These are phyloP conservation scores for Myxocyprinus asiaticus DNA, from an alignment of 2,113 vertebrate genomes.

Conservation along the genomic window DNA sequence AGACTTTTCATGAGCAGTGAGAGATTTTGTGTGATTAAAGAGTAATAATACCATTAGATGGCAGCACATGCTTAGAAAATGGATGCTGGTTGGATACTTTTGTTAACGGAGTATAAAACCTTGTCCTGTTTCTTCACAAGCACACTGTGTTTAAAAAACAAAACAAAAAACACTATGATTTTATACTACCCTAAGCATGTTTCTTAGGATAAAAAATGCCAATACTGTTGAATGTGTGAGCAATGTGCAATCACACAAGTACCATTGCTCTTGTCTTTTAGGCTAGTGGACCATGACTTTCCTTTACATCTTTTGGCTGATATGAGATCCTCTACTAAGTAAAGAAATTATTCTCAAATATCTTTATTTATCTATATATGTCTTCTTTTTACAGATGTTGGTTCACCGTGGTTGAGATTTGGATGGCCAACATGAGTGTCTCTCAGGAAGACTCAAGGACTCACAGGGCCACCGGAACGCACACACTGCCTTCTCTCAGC, in stretches of 20 bases:
- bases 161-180: neutral
- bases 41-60: slow-evolving; percentile 57
- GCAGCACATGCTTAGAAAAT: slow-evolving; percentile 43
- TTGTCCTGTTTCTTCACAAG: neutral
- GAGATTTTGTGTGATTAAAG: neutral
- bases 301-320: neutral
- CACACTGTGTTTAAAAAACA: neutral
- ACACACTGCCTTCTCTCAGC: neutral
- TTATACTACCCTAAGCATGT: neutral
- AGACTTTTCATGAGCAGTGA: neutral
- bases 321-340: neutral
- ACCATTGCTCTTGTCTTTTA: too few relatives aligned
- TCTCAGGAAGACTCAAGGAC: neutral
- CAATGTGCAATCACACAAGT: too few relatives aligned
- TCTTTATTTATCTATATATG: neutral
- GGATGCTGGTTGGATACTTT: neutral
- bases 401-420: slow-evolving; percentile 8
- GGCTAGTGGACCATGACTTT: neutral
- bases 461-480: neutral
- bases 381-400: neutral
- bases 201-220: neutral
- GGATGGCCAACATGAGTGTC: slow-evolving; percentile 28
- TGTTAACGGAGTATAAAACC: neutral
- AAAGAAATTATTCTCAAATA: neutral
- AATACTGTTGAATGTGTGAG: neutral